These are phyloP conservation scores for Anoura caudifer DNA, from an alignment of 2,113 vertebrate species.

Conservation along the genomic window DNA sequence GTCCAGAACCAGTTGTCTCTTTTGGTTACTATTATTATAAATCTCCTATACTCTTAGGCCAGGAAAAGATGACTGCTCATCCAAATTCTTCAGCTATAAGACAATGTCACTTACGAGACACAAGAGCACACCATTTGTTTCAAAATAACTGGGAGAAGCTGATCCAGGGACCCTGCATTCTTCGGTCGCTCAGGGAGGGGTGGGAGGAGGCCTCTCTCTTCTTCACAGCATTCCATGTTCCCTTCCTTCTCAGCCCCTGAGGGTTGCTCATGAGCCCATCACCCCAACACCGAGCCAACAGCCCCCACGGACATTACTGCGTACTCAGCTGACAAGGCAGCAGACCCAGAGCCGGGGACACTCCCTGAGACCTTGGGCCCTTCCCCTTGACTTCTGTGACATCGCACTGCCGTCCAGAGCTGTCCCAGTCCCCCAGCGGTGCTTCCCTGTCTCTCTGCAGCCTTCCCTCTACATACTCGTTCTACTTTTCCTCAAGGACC, in stretches of 20 bases:
- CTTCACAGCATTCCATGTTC: not conserved
- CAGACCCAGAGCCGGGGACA: not conserved
- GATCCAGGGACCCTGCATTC: not conserved
- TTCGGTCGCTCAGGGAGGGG: not conserved
- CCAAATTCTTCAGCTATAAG: not conserved
- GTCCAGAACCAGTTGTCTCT: not conserved
- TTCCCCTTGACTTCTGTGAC: fast-evolving
- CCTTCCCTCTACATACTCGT: too few relatives aligned
- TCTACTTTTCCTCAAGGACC: not conserved
- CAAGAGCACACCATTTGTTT: not conserved
- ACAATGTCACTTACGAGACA: not conserved
- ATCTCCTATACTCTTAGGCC: not conserved
- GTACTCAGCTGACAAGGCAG: not conserved
- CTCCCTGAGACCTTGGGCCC: fast-evolving
- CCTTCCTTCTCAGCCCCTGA: not conserved
- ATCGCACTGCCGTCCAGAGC: fast-evolving
- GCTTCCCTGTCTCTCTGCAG: not conserved
- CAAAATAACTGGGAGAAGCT: not conserved
- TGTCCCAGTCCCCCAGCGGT: too few relatives aligned
- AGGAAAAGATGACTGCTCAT: not conserved
- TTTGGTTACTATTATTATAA: not conserved
- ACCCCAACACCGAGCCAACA: not conserved
- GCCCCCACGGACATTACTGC: fast-evolving
- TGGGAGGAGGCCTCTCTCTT: not conserved
- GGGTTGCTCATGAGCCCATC: too few relatives aligned